A percentile compares a stretch with the other conserved stretches of the same genome.
Evolutionary conservation across 1,140 invertebrate genomes (phyloP).

Genomic region (Nasonia vitripennis): DNA sequence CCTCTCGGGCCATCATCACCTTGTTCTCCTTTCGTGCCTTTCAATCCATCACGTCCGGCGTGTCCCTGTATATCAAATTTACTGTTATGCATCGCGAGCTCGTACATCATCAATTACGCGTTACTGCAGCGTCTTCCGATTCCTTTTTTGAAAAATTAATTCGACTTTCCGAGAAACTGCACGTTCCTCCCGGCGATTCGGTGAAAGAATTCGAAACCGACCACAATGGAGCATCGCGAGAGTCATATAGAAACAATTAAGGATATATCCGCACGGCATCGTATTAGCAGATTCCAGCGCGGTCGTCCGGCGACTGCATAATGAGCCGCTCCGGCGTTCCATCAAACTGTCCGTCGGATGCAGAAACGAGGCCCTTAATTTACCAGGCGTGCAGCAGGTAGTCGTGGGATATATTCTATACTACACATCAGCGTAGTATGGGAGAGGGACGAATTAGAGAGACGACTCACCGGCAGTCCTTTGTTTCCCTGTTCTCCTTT

Average conservation of each 20-base stretch:
- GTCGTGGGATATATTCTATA: neutral
- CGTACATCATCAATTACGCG: neutral
- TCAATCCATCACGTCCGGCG: conserved; percentile 73
- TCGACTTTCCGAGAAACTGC: no score
- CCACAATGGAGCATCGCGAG: no score
- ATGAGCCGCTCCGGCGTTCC: neutral
- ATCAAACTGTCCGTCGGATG: neutral
- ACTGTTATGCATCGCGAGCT: neutral
- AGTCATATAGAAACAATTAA: neutral
- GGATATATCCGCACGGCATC: no score
- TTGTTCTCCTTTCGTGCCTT: conserved; percentile 79
- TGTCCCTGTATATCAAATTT: conserved; percentile 59
- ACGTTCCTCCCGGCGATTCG: no score
- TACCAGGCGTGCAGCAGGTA: neutral
- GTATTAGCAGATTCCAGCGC: neutral
- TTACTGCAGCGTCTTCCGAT: neutral
- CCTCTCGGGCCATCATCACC: conserved; percentile 73
- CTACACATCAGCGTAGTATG: neutral
- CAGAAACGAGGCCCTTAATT: neutral
- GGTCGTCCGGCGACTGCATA: neutral
- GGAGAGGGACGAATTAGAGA: conserved; percentile 14
- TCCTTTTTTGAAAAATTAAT: neutral
- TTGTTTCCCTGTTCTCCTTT: conserved; percentile 78
- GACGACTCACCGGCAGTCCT: conserved; percentile 74
- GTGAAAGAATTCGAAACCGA: no score